Base-by-base conservation (phyloP, 2,797 vertebrate species). In the Apogon hyalosoma region DNA sequence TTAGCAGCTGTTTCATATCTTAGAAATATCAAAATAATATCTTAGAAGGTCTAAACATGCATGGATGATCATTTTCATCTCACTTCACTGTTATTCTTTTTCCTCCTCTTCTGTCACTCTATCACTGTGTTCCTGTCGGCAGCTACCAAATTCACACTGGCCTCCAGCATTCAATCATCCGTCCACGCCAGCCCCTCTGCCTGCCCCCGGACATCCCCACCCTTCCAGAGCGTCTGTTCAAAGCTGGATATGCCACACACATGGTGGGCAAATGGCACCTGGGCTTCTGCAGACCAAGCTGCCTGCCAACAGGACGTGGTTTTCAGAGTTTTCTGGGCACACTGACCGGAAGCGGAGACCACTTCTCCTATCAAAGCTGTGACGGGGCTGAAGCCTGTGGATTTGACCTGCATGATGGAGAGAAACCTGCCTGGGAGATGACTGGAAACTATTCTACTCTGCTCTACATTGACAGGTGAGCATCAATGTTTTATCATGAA, bases 241-340 rank as follows among this genome's bases (percentile, higher is more conserved):
- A 94, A 69, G 94, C 89, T 7, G 97, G 97, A 46, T 98, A 99
- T 15, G 90, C 94, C 52, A 97, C 97, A 0, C 96, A 98, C 80
- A 97, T 98, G 95, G 96, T 99, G 67, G 98, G 95, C 52, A 98
- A 98, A 86, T 99, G 97, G 97, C 97, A 98, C 88, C 85, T 99
- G 83, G 97, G 97, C 1, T 98, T 99, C 88, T 96, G 96, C 72
- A 93, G 92, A 53, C 89, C 91, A 1, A 94, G 95, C 80, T 98
- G 97, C 82, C 94, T 98, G 85, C 97, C 97, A 48, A 99, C 95
- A 0, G 93, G 92, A 63, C 93, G 95, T 21, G 97, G 96, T 0
- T 99, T 99, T 41, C 95, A 98, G 79, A 96, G 93, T 47, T 99
- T 98, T 86, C 94, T 97, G 3, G 97, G 97, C 46, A 97, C 96